These are phyloP conservation scores for Julus scandinavius DNA, from an alignment of 2,888 invertebrate genomes.

Conservation along the genomic window DNA sequence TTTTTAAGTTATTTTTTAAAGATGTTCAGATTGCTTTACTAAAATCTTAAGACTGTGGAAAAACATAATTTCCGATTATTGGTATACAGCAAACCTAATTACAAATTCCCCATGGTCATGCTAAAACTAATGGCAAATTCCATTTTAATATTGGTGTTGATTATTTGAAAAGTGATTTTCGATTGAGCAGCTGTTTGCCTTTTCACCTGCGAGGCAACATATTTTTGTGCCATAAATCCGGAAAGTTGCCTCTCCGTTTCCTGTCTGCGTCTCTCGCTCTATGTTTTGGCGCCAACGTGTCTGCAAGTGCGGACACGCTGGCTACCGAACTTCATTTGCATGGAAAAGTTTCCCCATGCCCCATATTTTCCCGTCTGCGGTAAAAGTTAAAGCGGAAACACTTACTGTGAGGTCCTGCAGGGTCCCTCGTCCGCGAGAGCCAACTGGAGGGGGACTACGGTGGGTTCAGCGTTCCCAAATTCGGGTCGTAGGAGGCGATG, in stretches of 20 bases:
- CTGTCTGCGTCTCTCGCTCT: not conserved
- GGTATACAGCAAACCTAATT: too few species aligned
- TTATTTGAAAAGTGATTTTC: not conserved
- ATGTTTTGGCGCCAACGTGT: constrained; percentile 24
- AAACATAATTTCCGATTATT: too few species aligned
- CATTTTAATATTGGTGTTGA: too few species aligned
- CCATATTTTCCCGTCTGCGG: not conserved
- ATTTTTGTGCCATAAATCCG: constrained; percentile 1
- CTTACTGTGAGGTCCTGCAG: not conserved
- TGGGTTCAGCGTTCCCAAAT: not conserved
- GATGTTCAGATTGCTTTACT: too few species aligned
- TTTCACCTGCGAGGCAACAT: not conserved
- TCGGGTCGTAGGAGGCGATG: constrained; percentile 12
- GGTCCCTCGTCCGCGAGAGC: not conserved
- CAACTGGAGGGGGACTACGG: not conserved
- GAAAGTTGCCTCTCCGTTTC: constrained; percentile 6
- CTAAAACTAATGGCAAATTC: too few species aligned
- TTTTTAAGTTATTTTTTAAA: too few species aligned
- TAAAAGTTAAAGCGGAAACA: constrained; percentile 14
- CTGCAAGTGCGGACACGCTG: constrained; percentile 33
- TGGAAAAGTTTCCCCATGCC: constrained; percentile 13
- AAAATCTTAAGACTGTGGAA: too few species aligned
- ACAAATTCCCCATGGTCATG: too few species aligned
- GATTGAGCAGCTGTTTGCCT: not conserved
- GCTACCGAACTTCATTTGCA: constrained; percentile 33